phyloP scores from a whole-genome alignment of 2,888 invertebrate genomes.

The Dyspetes luteomarginatus region DNA sequence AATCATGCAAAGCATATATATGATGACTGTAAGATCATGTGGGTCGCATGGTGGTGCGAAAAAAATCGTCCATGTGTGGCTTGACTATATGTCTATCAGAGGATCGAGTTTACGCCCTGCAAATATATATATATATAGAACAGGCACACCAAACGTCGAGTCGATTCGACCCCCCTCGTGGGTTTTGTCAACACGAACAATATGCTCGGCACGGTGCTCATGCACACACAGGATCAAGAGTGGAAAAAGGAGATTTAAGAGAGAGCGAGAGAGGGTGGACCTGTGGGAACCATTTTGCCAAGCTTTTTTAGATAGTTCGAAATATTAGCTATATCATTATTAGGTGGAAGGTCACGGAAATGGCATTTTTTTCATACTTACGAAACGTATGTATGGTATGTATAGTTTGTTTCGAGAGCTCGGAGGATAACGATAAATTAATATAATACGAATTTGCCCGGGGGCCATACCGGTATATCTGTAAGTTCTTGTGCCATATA shows the following conservation, averaged over 20 bases:
- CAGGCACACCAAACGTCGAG: conserved; percentile 37
- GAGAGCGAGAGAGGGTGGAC: conserved; percentile 71
- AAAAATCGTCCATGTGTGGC: conserved; percentile 30
- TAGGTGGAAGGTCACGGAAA: not conserved
- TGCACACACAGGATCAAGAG: conserved; percentile 42
- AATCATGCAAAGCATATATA: not conserved
- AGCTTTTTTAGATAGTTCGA: conserved; percentile 34
- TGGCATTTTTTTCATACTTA: too few species aligned
- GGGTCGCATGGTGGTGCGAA: conserved; percentile 8
- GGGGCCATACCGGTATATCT: not conserved
- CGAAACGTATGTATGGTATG: not conserved
- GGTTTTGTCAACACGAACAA: conserved; percentile 83
- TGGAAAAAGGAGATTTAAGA: conserved; percentile 33
- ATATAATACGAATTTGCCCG: conserved; percentile 31
- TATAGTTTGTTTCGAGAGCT: not conserved
- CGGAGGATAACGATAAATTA: conserved; percentile 34
- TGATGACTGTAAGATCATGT: not conserved
- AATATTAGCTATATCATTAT: not conserved
- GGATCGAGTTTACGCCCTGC: conserved; percentile 39
- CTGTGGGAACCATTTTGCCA: conserved; percentile 79
- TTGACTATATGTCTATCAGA: conserved; percentile 23
- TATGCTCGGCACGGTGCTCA: conserved; percentile 79
- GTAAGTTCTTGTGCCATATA: conserved; percentile 1
- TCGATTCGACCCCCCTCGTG: conserved; percentile 75
- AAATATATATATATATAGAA: not conserved